Evolutionary conservation across 2,888 invertebrate genomes (phyloP).

Genomic region (Xanthia togata): DNA sequence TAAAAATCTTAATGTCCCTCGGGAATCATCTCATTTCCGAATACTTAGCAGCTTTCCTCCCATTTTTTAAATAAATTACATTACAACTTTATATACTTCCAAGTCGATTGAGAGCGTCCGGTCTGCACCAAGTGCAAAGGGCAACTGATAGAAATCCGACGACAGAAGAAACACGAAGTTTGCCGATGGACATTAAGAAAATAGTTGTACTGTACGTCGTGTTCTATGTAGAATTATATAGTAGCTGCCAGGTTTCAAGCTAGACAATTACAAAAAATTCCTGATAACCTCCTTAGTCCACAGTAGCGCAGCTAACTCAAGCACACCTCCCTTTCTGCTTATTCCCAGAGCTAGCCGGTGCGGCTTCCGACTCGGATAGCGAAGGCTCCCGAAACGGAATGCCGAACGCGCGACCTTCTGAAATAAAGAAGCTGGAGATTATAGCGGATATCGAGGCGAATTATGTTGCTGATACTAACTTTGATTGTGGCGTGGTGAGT

Average conservation of each 20-base stretch:
- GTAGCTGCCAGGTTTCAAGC: neutral
- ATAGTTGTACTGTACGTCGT: too few species aligned
- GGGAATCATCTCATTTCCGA: too few species aligned
- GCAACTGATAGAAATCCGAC: too few species aligned
- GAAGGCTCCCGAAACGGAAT: conserved; percentile 81
- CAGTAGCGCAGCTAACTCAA: conserved; percentile 54
- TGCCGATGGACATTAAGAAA: too few species aligned
- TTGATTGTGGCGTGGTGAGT: conserved; percentile 89
- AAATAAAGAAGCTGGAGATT: conserved; percentile 70
- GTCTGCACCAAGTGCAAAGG: too few species aligned
- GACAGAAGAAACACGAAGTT: too few species aligned
- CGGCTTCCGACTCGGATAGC: conserved; percentile 87
- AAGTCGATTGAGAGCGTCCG: too few species aligned
- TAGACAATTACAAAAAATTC: neutral
- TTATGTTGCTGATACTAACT: conserved; percentile 88
- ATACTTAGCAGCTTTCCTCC: too few species aligned
- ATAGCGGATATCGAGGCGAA: conserved; percentile 75
- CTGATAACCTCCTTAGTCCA: neutral
- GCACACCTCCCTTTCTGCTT: conserved; percentile 44
- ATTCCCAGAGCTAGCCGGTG: conserved; percentile 86
- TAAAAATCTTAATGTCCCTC: too few species aligned
- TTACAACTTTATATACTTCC: too few species aligned
- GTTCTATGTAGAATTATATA: too few species aligned
- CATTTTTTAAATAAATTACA: too few species aligned
- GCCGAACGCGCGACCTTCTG: conserved; percentile 70